These are phyloP conservation scores for Vannuccia rotundouncinata DNA, from an alignment of 2,888 invertebrate species.

Conservation along the genomic window DNA sequence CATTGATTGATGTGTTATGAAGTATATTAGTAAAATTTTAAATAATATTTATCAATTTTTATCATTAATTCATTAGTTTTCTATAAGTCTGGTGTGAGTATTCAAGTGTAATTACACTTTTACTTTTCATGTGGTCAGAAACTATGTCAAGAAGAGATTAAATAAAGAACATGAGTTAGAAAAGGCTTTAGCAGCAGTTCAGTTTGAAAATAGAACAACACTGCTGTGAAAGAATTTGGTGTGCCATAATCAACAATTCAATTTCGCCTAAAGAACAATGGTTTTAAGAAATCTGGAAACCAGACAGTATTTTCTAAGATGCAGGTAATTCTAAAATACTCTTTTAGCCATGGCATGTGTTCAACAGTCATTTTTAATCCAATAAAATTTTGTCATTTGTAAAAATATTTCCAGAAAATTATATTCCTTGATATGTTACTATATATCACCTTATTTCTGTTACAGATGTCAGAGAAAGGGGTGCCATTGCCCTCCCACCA, in stretches of 20 bases:
- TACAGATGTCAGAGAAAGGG: too few relatives aligned
- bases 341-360: too few relatives aligned
- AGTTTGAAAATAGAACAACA: slow-evolving; percentile 12
- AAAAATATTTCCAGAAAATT: too few relatives aligned
- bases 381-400: too few relatives aligned
- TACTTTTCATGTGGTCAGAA: background rate
- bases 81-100: background rate
- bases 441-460: too few relatives aligned
- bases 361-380: too few relatives aligned
- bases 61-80: background rate
- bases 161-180: slow-evolving; percentile 14
- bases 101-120: slow-evolving; percentile 10
- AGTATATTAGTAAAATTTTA: background rate
- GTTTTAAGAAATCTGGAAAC: background rate
- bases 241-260: slow-evolving; percentile 5
- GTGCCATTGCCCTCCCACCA: too few relatives aligned
- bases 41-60: background rate
- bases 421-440: too few relatives aligned
- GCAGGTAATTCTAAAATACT: slow-evolving; percentile 15
- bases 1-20: background rate
- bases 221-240: slow-evolving; percentile 1
- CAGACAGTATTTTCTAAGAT: slow-evolving; percentile 5
- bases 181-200: slow-evolving; percentile 13
- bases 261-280: background rate
- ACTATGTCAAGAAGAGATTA: background rate